These are phyloP conservation scores for Lysiphlebus fabarum DNA, from an alignment of 1,140 invertebrate genomes.

Conservation along the genomic window DNA sequence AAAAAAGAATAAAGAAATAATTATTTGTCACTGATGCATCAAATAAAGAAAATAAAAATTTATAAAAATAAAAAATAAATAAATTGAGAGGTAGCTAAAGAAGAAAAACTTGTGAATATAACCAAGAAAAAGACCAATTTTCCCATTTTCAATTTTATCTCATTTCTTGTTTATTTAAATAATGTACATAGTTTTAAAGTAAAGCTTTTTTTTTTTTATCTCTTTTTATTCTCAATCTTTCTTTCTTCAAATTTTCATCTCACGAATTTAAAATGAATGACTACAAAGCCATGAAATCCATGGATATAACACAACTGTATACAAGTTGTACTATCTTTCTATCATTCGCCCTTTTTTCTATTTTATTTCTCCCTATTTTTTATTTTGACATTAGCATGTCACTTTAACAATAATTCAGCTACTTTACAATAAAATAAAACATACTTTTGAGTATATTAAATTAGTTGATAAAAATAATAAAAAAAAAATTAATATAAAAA, in stretches of 20 bases:
- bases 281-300: slow-evolving; percentile 51
- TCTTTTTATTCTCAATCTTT: too few species aligned
- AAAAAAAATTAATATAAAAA: too few species aligned
- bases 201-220: not conserved
- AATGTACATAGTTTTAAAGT: slow-evolving; percentile 39
- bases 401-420: too few species aligned
- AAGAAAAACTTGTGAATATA: slow-evolving; percentile 22
- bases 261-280: slow-evolving; percentile 46
- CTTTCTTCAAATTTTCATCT: not conserved
- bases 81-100: slow-evolving; percentile 9
- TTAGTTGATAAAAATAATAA: too few species aligned
- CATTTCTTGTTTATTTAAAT: slow-evolving; percentile 54
- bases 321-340: too few species aligned
- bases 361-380: too few species aligned
- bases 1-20: slow-evolving; percentile 48
- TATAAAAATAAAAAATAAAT: slow-evolving; percentile 10
- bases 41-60: not conserved
- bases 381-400: too few species aligned
- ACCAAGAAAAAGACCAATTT: slow-evolving; percentile 41
- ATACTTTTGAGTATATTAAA: too few species aligned
- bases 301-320: slow-evolving; percentile 45
- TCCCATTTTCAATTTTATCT: slow-evolving; percentile 21
- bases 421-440: too few species aligned
- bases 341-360: too few species aligned
- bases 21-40: slow-evolving; percentile 49